Evolutionary conservation across 2,113 vertebrate species (phyloP).

Genomic region (Strix uralensis): DNA sequence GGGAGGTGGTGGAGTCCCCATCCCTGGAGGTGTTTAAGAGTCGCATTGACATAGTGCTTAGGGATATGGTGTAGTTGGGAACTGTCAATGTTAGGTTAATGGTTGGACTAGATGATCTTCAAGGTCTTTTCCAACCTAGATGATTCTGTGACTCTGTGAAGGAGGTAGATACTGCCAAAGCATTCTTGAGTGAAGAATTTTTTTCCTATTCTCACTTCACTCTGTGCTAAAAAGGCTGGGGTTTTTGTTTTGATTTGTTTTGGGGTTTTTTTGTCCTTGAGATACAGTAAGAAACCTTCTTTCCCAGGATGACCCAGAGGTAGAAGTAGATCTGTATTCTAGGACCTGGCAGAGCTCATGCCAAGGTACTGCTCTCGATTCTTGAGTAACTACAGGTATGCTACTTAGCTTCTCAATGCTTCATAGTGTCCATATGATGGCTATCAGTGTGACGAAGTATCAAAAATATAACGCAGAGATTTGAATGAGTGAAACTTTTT

Average conservation of each 20-base stretch:
- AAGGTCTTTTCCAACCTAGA: too few species aligned
- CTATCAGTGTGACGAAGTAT: neutral
- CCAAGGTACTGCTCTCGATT: neutral
- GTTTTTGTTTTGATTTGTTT: too few species aligned
- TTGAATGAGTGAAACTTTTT: neutral
- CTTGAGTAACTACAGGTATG: neutral
- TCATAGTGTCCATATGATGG: neutral
- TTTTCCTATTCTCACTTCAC: neutral
- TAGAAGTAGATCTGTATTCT: neutral
- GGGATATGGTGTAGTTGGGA: too few species aligned
- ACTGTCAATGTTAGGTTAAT: too few species aligned
- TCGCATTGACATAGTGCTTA: too few species aligned
- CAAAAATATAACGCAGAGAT: neutral
- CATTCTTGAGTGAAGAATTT: neutral
- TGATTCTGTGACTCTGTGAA: too few species aligned
- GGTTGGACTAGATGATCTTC: too few species aligned
- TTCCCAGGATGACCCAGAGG: neutral
- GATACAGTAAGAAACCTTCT: neutral
- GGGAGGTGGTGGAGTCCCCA: too few species aligned
- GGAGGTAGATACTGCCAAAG: neutral
- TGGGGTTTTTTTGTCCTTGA: neutral
- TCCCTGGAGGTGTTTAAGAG: too few species aligned
- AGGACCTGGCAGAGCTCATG: neutral
- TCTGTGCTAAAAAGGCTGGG: neutral
- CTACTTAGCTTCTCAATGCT: neutral